Evolutionary conservation across 1,140 invertebrate species (phyloP).

Genomic region (Cydia fagiglandana): DNA sequence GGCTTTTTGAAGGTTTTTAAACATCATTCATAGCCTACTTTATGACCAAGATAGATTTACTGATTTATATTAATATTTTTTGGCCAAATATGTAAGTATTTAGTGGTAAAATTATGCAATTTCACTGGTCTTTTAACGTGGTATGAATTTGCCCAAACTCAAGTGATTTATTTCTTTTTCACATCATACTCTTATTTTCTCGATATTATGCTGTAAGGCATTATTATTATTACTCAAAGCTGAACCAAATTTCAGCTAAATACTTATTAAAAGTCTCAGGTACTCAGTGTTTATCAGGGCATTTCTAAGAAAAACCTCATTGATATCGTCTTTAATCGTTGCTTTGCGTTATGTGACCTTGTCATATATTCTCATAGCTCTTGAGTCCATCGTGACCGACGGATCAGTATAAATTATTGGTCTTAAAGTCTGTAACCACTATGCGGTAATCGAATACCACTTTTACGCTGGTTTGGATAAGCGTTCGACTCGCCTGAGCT

Average conservation of each 20-base stretch:
- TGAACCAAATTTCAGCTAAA: too few relatives aligned
- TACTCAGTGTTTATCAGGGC: background rate
- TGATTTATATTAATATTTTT: too few relatives aligned
- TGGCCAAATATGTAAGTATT: too few relatives aligned
- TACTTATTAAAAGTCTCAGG: background rate
- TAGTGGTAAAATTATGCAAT: too few relatives aligned
- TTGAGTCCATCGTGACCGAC: background rate
- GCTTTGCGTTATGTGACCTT: conserved; percentile 8
- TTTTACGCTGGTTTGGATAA: background rate
- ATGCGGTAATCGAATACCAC: background rate
- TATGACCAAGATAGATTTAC: background rate
- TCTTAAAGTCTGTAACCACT: too few relatives aligned
- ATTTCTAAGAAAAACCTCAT: conserved; percentile 1
- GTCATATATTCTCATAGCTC: background rate
- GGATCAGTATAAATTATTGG: too few relatives aligned
- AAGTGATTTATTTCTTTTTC: background rate
- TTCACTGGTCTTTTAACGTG: background rate
- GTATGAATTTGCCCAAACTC: background rate
- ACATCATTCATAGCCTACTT: background rate
- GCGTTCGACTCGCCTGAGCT: background rate
- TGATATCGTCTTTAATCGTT: background rate
- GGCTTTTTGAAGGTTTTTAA: too few relatives aligned
- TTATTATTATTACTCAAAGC: background rate
- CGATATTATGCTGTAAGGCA: background rate
- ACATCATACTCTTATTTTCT: too few relatives aligned